phyloP scores from a whole-genome alignment of 2,888 invertebrate species.

The Nymphalis urticae region DNA sequence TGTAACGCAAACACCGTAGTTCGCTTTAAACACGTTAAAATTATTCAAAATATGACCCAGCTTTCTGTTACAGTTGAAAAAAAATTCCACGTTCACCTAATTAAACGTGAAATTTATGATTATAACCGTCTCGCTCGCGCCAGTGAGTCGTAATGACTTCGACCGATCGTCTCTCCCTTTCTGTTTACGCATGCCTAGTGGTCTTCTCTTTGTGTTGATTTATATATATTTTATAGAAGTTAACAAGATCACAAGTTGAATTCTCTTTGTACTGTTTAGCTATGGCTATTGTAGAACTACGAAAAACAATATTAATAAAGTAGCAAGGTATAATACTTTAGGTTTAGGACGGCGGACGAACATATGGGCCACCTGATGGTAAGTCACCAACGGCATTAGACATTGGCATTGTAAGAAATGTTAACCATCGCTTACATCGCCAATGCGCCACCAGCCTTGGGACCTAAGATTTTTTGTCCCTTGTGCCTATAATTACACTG shows the following conservation, averaged over 20 bases:
- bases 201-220: slow-evolving; percentile 15
- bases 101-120: slow-evolving; percentile 3
- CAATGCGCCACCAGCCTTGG: too few relatives aligned
- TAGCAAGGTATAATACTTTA: too few relatives aligned
- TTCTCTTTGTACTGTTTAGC: neutral
- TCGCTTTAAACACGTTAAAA: neutral
- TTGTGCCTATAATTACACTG: too few relatives aligned
- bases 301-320: too few relatives aligned
- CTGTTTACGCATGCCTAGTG: slow-evolving; percentile 23
- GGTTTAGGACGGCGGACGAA: too few relatives aligned
- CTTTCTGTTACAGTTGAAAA: neutral
- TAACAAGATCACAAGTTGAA: neutral
- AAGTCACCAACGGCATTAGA: too few relatives aligned
- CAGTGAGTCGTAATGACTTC: slow-evolving; percentile 1
- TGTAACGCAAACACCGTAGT: neutral
- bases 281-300: too few relatives aligned
- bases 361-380: too few relatives aligned
- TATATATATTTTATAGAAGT: slow-evolving; percentile 18
- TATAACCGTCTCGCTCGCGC: neutral
- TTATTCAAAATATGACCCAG: slow-evolving; percentile 5
- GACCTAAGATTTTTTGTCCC: too few relatives aligned
- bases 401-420: too few relatives aligned
- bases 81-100: neutral
- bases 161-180: slow-evolving; percentile 21
- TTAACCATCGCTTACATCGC: too few relatives aligned